Percentiles rank a stretch among this genome's conserved stretches.
These are phyloP conservation scores for Apamea anceps DNA, from an alignment of 2,888 invertebrate genomes.

Conservation along the genomic window DNA sequence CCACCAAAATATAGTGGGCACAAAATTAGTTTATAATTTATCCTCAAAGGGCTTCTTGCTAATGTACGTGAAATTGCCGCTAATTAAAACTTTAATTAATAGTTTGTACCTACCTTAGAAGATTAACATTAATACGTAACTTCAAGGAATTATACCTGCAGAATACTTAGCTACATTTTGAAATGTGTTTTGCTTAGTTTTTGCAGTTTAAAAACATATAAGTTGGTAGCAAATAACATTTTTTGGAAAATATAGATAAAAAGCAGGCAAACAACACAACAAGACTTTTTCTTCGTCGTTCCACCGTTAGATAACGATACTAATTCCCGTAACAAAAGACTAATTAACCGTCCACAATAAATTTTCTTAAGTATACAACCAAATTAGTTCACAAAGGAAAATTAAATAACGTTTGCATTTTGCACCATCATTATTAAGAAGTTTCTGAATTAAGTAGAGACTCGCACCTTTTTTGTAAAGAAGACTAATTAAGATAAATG, in stretches of 20 bases:
- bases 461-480: constrained; percentile 18
- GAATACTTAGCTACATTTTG: not conserved
- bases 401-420: constrained; percentile 50
- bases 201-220: not conserved
- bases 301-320: constrained; percentile 32
- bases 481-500: constrained; percentile 56
- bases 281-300: constrained; percentile 18
- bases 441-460: constrained; percentile 21
- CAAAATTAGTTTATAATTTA: constrained; percentile 29
- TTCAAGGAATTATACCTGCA: not conserved
- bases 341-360: constrained; percentile 44
- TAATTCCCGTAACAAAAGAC: constrained; percentile 42
- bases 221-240: not conserved
- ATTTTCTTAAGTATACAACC: constrained; percentile 42
- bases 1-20: not conserved
- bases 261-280: not conserved
- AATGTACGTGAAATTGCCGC: constrained; percentile 9
- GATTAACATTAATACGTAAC: not conserved
- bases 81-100: constrained; percentile 44
- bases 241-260: not conserved
- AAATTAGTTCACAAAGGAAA: constrained; percentile 48
- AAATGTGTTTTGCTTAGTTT: not conserved
- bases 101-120: constrained; percentile 31
- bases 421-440: constrained; percentile 26
- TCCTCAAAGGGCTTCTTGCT: constrained; percentile 8